These are phyloP conservation scores for Phaethon lepturus DNA, from an alignment of 2,113 vertebrate genomes.

Conservation along the genomic window DNA sequence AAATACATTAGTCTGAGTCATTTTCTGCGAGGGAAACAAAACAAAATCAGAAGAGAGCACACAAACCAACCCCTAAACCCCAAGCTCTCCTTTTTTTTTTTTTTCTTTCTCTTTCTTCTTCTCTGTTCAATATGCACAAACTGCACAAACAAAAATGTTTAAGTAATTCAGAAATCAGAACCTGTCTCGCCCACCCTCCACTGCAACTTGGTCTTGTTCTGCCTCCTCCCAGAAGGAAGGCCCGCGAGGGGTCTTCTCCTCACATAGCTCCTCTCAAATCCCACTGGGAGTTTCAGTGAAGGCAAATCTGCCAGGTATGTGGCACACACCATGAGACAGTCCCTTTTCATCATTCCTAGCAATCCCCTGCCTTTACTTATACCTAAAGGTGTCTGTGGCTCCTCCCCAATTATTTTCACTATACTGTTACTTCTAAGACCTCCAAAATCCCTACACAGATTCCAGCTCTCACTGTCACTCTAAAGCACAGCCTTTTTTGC, in stretches of 20 bases:
- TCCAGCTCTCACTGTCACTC: neutral
- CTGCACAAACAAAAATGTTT: rapidly evolving
- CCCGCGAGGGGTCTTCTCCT: neutral
- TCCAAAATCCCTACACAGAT: neutral
- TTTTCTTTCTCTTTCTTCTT: neutral
- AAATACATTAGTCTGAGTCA: neutral
- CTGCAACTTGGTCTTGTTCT: neutral
- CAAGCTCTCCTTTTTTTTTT: neutral
- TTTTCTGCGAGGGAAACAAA: neutral
- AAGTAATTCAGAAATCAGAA: neutral
- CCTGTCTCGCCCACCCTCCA: neutral
- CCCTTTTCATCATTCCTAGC: neutral
- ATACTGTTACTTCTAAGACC: neutral
- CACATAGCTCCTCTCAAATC: neutral
- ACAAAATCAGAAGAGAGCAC: neutral
- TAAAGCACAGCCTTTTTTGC: neutral
- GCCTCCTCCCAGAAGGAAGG: neutral
- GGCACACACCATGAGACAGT: rapidly evolving
- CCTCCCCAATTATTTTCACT: neutral
- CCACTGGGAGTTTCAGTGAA: neutral
- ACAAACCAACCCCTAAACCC: neutral
- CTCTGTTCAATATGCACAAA: neutral
- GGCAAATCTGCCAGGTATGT: neutral
- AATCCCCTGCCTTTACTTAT: neutral
- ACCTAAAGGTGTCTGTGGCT: neutral